Base-by-base conservation (phyloP, 1,140 invertebrate genomes). In the Nymphalis io region DNA sequence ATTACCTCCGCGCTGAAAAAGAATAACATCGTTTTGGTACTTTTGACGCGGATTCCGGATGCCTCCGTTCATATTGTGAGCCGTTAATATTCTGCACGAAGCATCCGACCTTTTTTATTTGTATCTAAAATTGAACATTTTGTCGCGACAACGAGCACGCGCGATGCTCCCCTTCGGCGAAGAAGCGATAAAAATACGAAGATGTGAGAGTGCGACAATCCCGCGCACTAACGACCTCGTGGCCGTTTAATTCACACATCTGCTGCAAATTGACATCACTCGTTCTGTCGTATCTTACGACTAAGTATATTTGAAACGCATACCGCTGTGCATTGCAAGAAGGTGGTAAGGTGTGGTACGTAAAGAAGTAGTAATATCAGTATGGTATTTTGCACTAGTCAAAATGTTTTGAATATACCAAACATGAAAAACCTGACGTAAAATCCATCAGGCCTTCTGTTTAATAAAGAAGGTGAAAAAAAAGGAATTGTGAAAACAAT, bases 111-210 rank as follows among this genome's bases (percentile, higher is more conserved):
- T 91, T 91, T 91, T 91, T 91, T 90, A 90, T 91, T 91, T 90
- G 89, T 90, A 89, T 90, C 88, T 88, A 90, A 91, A 91, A 90
- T 91, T 90, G 88, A 88, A 90, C 89, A 89, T 90, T 91, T 91
- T 89, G 89, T 90, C 84, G 87, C 82, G 83, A 86, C 85, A 85
- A 88, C 84, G 88, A 83, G 81, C 80, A 84, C 78, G 75, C 78
- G 80, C 82, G 74, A 68, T 71, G 77, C 78, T 84, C 83, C 80
- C 85, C 81, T 82, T 75, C 77, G 73, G 60, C 66, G 77, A 83
- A 84, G 83, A 72, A 85, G 80, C 80, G 80, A 89, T 89, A 89
- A 89, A 91, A 88, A 86, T 87, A 83, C 77, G 77, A 76, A 85
- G 82, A 78, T 78, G 74, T 67, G 68, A 68, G 63, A 68, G 66